phyloP scores from a whole-genome alignment of 2,888 invertebrate species.

The Dendrolimus pini region DNA sequence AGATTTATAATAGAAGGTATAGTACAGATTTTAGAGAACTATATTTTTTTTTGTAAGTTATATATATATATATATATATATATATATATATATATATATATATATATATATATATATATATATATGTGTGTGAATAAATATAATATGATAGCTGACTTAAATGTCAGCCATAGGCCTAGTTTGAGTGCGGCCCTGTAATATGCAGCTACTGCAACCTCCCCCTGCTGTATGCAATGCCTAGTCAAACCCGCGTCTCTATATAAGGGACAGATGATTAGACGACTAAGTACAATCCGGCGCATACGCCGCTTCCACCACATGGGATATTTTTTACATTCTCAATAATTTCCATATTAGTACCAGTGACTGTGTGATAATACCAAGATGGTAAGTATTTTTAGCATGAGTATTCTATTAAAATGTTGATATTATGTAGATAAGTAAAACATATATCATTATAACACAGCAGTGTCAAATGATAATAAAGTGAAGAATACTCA shows the following conservation, averaged over 20 bases:
- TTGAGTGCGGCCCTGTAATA: conserved; percentile 47
- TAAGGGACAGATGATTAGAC: conserved; percentile 72
- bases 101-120: too few species aligned
- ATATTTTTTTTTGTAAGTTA: too few species aligned
- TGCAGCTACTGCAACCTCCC: conserved; percentile 60
- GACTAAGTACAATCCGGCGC: conserved; percentile 65
- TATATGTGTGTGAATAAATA: too few species aligned
- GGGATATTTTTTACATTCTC: conserved; percentile 37
- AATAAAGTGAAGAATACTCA: background rate
- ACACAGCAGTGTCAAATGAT: background rate
- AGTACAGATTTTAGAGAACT: too few species aligned
- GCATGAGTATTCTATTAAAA: background rate
- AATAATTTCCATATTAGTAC: conserved; percentile 17
- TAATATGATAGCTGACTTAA: too few species aligned
- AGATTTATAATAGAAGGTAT: too few species aligned
- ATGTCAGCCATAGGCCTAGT: background rate
- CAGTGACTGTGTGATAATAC: conserved; percentile 27
- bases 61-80: too few species aligned
- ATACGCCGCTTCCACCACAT: conserved; percentile 51
- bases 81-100: too few species aligned
- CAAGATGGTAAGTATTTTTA: conserved; percentile 46
- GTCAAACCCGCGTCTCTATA: conserved; percentile 73
- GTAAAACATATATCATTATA: conserved; percentile 1
- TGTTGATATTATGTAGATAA: background rate
- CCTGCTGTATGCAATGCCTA: conserved; percentile 62